phyloP scores from a whole-genome alignment of 2,113 vertebrate genomes.

The Empidonax alnorum region DNA sequence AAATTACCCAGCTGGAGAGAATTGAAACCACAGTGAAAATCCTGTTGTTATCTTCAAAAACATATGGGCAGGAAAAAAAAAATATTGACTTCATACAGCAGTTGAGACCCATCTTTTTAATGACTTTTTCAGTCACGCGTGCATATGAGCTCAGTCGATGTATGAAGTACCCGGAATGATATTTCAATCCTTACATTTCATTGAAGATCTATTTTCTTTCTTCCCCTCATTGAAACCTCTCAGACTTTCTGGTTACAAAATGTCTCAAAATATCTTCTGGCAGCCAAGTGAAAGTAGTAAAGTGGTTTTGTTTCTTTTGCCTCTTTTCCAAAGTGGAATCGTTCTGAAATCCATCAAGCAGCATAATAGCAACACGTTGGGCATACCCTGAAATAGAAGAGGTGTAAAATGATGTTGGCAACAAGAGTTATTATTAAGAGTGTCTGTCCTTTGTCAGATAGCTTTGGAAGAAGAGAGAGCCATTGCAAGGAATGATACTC shows the following conservation, averaged over 20 bases:
- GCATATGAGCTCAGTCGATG: background rate
- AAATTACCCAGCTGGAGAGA: slow-evolving; percentile 32
- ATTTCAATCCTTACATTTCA: slow-evolving; percentile 5
- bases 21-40: slow-evolving; percentile 35
- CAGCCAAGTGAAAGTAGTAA: slow-evolving; percentile 16
- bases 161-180: background rate
- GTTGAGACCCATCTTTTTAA: background rate
- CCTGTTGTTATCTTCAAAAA: slow-evolving; percentile 28
- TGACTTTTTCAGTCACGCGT: background rate
- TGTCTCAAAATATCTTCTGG: slow-evolving; percentile 18
- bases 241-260: background rate
- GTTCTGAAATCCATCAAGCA: background rate
- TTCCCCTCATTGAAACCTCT: slow-evolving; percentile 23
- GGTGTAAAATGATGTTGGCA: slow-evolving; percentile 25
- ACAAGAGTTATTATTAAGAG: background rate
- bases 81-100: background rate
- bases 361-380: background rate
- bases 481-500: background rate
- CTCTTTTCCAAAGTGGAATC: background rate
- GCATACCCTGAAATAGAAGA: background rate
- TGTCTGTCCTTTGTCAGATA: background rate
- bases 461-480: background rate
- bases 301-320: slow-evolving; percentile 10
- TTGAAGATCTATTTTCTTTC: background rate
- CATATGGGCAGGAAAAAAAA: background rate